Conservation (phyloP, 1,140 invertebrate species). For the Bombus breviceps region DNA sequence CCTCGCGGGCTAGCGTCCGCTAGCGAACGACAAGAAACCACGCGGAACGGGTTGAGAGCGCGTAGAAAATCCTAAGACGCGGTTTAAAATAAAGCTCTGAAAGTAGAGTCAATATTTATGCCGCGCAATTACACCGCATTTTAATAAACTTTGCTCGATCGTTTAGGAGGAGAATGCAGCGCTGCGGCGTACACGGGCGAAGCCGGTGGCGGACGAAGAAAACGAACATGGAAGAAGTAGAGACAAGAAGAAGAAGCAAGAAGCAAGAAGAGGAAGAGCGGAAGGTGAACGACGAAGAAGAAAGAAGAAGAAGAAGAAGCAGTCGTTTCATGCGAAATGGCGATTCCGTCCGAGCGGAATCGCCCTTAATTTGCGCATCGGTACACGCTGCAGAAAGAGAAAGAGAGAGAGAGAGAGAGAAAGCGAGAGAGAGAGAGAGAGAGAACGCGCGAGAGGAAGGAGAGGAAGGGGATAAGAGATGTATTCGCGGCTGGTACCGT, state of each 20-base stretch:
- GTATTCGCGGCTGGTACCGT: slow-evolving; percentile 55
- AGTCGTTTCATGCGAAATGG: slow-evolving; percentile 65
- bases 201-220: neutral
- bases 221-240: neutral
- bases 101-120: slow-evolving; percentile 56
- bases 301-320: neutral
- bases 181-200: neutral
- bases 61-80: slow-evolving; percentile 24
- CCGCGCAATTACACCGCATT: slow-evolving; percentile 58
- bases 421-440: neutral
- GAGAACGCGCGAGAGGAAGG: neutral
- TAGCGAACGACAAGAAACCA: slow-evolving; percentile 29
- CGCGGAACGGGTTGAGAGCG: slow-evolving; percentile 21
- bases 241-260: neutral
- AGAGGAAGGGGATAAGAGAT: slow-evolving; percentile 26
- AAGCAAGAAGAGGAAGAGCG: neutral
- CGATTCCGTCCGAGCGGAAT: slow-evolving; percentile 62
- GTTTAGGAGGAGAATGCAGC: slow-evolving; percentile 40
- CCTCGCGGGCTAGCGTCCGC: too few species aligned
- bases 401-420: too few species aligned
- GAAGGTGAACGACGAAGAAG: slow-evolving; percentile 4
- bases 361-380: slow-evolving; percentile 69
- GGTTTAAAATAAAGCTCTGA: slow-evolving; percentile 19
- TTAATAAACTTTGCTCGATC: slow-evolving; percentile 63
- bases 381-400: neutral